phyloP scores from a whole-genome alignment of 1,140 invertebrate species.

The Geopemphigus sp. region DNA sequence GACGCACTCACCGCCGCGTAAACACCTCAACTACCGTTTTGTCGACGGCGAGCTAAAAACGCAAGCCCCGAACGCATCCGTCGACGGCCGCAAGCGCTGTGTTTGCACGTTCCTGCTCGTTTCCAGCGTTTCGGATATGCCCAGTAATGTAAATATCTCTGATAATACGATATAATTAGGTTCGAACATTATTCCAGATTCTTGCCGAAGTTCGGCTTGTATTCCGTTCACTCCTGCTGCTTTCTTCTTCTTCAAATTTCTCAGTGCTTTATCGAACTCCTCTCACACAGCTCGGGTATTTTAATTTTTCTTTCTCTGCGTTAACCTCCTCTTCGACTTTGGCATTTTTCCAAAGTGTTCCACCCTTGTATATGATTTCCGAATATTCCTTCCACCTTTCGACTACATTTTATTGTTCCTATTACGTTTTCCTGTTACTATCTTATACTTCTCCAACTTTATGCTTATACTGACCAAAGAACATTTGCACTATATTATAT shows the following conservation, averaged over 20 bases:
- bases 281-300: neutral
- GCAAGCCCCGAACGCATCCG: too few relatives aligned
- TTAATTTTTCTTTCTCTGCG: constrained; percentile 6
- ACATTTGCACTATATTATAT: neutral
- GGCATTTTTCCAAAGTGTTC: constrained; percentile 12
- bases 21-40: too few relatives aligned
- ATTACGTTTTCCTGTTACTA: constrained; percentile 19
- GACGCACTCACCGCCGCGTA: too few relatives aligned
- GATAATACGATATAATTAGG: neutral
- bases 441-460: constrained; percentile 3
- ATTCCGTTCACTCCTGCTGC: constrained; percentile 14
- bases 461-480: constrained; percentile 3
- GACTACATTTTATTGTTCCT: constrained; percentile 8
- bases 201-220: constrained; percentile 32
- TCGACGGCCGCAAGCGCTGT: too few relatives aligned
- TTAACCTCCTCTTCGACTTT: neutral
- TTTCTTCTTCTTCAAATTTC: constrained; percentile 40
- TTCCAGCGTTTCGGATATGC: too few relatives aligned
- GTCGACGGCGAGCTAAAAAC: too few relatives aligned
- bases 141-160: neutral
- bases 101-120: too few relatives aligned
- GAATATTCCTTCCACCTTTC: constrained; percentile 30
- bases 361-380: constrained; percentile 14
- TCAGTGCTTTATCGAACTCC: constrained; percentile 39
- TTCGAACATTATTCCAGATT: constrained; percentile 2